Conservation (phyloP, 2,797 vertebrate species). For the Gadopsis marmoratus region DNA sequence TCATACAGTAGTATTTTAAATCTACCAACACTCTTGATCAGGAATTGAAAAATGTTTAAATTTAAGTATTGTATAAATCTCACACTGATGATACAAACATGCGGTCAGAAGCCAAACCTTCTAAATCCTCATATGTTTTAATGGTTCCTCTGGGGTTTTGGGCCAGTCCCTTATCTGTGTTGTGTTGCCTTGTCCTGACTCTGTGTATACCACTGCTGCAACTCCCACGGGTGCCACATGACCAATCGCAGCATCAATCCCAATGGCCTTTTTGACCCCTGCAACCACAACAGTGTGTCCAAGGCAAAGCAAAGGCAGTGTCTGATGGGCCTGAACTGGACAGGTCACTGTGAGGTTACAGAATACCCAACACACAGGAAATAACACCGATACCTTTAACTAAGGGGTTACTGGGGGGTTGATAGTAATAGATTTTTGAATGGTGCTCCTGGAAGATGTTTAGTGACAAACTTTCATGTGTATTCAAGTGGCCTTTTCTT, state of each 20-base stretch:
- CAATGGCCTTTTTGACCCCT: conserved; percentile 71
- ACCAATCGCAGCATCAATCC: conserved; percentile 64
- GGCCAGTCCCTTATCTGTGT: conserved; percentile 25
- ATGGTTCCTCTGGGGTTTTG: conserved; percentile 26
- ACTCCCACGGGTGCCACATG: conserved; percentile 63
- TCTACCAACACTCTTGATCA: background rate
- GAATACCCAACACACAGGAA: conserved; percentile 11
- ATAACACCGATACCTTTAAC: conserved; percentile 1
- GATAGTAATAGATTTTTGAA: background rate
- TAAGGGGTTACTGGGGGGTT: no score
- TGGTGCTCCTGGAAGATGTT: background rate
- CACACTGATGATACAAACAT: background rate
- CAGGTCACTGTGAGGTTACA: conserved; percentile 52
- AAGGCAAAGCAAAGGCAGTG: conserved; percentile 21
- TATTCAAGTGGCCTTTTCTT: conserved; percentile 3
- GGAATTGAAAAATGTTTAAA: background rate
- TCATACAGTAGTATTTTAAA: background rate
- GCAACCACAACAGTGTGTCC: conserved; percentile 52
- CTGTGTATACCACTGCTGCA: conserved; percentile 11
- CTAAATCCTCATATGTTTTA: conserved; percentile 6
- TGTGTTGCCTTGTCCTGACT: conserved; percentile 21
- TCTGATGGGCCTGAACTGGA: conserved; percentile 33
- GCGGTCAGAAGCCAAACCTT: background rate
- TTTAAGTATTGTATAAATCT: background rate
- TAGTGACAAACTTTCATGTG: background rate